Base-by-base conservation (phyloP, 2,113 vertebrate genomes). In the Myanophis thanlyinensis region DNA sequence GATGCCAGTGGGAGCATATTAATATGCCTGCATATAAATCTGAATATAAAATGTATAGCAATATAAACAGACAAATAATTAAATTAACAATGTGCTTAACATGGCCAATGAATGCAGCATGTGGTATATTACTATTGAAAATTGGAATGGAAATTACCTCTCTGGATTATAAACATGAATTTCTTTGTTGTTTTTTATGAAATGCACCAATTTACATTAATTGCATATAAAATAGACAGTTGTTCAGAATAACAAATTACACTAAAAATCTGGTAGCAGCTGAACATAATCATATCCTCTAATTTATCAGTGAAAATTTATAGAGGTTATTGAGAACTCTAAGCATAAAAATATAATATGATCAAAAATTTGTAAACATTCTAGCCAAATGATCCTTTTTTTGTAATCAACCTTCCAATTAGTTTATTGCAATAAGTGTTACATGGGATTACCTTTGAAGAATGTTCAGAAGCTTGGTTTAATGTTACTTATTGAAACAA, bases 241-340 rank as follows among this genome's bases (percentile, higher is more conserved):
- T 91, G 73, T 93, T 93, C 93, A 96, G 93, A 84, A 92, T 1
- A 23, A 84, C 80, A 90, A 87, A 48, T 95, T 95, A 91, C 85
- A 94, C 52, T n/a, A 87, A 95, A 92, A 94, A 88, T 91, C 94
- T 93, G 87, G 90, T 94, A 96, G 35, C 92, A 94, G 86, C 90
- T 93, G 85, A 95, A 95, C 95, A 94, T 95, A 97, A 97, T 93
- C 85, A 91, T 3, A 3, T 44, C 92, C 90, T 80, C 88, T 88
- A 93, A 23, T 85, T 73, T 84, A 94, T 92, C 73, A 9, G 88
- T 95, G 96, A 96, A 91, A 85, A 93, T 11, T 25, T 25, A 92
- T 67, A 13, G 22, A 92, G 93, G 95, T 88, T 90, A 90, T 62
- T 56, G 89, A 90, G 95, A 96, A 91, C 35, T 95, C n/a, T 20